Conservation (phyloP, 2,113 vertebrate species). For the Solea senegalensis region DNA sequence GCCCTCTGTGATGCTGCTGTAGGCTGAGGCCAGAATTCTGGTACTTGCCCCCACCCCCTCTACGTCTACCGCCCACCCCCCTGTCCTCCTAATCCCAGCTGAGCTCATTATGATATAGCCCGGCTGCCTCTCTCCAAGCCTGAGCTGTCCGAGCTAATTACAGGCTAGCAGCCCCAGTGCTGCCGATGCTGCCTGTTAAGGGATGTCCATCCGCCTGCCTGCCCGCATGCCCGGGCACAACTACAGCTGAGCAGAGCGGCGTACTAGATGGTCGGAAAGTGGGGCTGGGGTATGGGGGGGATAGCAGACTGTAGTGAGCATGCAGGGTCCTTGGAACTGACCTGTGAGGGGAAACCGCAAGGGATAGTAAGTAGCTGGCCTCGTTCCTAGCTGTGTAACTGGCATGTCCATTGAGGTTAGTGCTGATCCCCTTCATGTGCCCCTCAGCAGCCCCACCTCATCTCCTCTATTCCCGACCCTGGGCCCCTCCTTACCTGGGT, state of each 20-base stretch:
- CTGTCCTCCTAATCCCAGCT: conserved; percentile 99
- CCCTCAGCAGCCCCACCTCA: conserved; percentile 61
- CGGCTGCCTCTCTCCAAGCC: conserved; percentile 96
- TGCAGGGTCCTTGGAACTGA: conserved; percentile 93
- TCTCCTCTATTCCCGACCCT: conserved; percentile 43
- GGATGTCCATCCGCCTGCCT: conserved; percentile 84
- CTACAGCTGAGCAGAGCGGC: conserved; percentile 54
- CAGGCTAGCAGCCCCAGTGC: conserved; percentile 88
- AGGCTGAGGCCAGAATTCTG: conserved; percentile 74
- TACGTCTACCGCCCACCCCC: conserved; percentile 85
- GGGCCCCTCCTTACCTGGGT: conserved; percentile 70
- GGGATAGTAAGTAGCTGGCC: conserved; percentile 82
- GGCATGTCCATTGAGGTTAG: conserved; percentile 90
- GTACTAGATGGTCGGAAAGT: conserved; percentile 40
- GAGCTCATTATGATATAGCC: conserved; percentile 99
- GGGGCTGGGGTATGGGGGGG: conserved; percentile 17
- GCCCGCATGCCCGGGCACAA: conserved; percentile 63
- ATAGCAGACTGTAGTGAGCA: conserved; percentile 58
- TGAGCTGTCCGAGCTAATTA: conserved; percentile 99
- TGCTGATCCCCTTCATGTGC: conserved; percentile 91
- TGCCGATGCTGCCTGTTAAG: conserved; percentile 93
- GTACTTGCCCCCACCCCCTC: conserved; percentile 84
- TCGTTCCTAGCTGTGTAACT: conserved; percentile 86
- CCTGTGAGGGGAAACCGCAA: conserved; percentile 86
- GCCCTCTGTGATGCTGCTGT: conserved; percentile 79